phyloP scores from a whole-genome alignment of 2,797 vertebrate genomes.

The Pseudocheirus occidentalis region DNA sequence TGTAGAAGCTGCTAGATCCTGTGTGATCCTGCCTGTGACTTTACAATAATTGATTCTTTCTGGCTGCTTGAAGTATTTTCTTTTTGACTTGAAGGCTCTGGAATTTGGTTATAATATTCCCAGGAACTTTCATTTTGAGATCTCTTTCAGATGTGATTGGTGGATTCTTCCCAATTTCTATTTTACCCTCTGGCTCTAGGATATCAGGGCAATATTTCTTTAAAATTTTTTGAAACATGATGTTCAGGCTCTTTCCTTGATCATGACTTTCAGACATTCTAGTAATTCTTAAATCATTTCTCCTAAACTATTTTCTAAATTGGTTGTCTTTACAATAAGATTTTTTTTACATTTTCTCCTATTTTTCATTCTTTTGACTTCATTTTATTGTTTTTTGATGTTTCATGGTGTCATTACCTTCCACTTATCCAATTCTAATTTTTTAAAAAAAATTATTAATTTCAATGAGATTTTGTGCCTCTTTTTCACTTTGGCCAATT shows the following conservation, averaged over 20 bases:
- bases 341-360: neutral
- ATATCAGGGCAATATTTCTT: neutral
- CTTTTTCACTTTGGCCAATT: neutral
- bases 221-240: too few species aligned
- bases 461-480: neutral
- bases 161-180: neutral
- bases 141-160: neutral
- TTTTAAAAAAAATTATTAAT: neutral
- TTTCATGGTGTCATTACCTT: neutral
- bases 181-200: neutral
- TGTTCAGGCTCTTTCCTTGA: neutral
- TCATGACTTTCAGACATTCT: neutral
- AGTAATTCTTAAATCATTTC: neutral
- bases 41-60: neutral
- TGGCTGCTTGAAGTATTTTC: neutral
- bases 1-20: neutral
- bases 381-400: neutral
- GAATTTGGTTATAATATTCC: neutral
- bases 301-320: neutral
- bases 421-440: neutral
- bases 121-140: neutral
- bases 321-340: too few species aligned
- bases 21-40: neutral
- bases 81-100: neutral
- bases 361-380: neutral